Conservation (phyloP, 2,888 invertebrate species). For the Monopis laevigella region DNA sequence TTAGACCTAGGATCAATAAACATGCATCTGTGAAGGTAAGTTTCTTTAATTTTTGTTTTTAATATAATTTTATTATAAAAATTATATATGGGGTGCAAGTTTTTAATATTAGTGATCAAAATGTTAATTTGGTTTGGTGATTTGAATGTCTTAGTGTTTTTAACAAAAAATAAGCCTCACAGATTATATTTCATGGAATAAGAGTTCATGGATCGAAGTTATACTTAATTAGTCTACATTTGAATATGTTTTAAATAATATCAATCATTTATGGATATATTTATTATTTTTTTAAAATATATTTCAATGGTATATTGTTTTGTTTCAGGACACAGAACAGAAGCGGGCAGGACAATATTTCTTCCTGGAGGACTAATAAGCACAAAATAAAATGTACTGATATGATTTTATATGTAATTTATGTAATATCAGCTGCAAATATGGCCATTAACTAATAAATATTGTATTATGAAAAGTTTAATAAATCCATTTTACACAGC, state of each 20-base stretch:
- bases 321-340: slow-evolving; percentile 90
- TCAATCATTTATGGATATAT: no score
- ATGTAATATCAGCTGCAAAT: background rate
- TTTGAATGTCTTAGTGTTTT: no score
- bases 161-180: no score
- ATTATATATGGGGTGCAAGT: no score
- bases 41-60: slow-evolving; percentile 7
- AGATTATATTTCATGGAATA: no score
- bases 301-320: slow-evolving; percentile 20
- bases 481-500: background rate
- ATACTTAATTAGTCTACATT: no score
- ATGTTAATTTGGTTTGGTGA: no score
- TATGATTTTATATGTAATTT: no score
- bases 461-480: no score
- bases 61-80: background rate
- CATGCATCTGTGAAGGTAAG: slow-evolving; percentile 90
- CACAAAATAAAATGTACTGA: slow-evolving; percentile 1
- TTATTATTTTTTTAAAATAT: slow-evolving; percentile 4
- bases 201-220: no score
- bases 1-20: slow-evolving; percentile 98
- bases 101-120: no score
- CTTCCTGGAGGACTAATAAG: slow-evolving; percentile 91
- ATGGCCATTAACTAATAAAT: background rate
- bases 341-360: slow-evolving; percentile 98
- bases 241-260: background rate